These are phyloP conservation scores for Festucalex cinctus DNA, from an alignment of 2,113 vertebrate species.

Conservation along the genomic window DNA sequence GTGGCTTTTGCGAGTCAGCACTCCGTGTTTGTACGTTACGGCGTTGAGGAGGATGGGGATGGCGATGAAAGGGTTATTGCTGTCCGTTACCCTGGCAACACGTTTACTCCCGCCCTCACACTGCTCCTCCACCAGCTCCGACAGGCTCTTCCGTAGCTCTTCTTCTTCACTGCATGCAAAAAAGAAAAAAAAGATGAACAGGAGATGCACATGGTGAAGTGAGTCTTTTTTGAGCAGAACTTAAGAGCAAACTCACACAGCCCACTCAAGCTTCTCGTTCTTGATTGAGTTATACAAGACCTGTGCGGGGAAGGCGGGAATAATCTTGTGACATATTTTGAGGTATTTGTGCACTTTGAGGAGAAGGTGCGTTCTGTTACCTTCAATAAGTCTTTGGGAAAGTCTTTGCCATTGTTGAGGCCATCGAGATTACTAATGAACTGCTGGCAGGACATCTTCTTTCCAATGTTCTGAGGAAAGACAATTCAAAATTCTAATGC, in stretches of 20 bases:
- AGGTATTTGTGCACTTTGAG: neutral
- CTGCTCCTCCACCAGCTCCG: slow-evolving; percentile 94
- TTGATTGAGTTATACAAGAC: slow-evolving; percentile 96
- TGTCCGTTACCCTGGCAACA: slow-evolving; percentile 88
- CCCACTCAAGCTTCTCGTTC: slow-evolving; percentile 98
- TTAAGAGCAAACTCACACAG: slow-evolving; percentile 85
- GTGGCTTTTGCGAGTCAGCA: slow-evolving; percentile 91
- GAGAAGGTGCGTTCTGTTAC: slow-evolving; percentile 60
- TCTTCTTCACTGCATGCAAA: slow-evolving; percentile 86
- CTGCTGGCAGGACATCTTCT: slow-evolving; percentile 96
- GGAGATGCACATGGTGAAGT: slow-evolving; percentile 17
- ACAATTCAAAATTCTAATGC: slow-evolving; percentile 4
- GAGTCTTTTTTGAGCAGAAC: slow-evolving; percentile 3
- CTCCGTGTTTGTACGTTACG: slow-evolving; percentile 91
- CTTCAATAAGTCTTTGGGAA: slow-evolving; percentile 93
- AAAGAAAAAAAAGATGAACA: slow-evolving; percentile 38
- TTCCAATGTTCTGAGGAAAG: slow-evolving; percentile 89
- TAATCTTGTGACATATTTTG: neutral
- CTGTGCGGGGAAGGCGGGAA: slow-evolving; percentile 65
- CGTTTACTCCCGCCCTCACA: slow-evolving; percentile 87
- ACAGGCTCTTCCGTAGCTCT: slow-evolving; percentile 93
- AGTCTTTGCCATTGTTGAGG: slow-evolving; percentile 90
- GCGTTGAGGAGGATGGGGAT: slow-evolving; percentile 88
- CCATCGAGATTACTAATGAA: slow-evolving; percentile 94
- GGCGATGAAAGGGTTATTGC: slow-evolving; percentile 94